Evolutionary conservation across 2,113 vertebrate species (phyloP).

Genomic region (Nothocercus nigrocapillus): DNA sequence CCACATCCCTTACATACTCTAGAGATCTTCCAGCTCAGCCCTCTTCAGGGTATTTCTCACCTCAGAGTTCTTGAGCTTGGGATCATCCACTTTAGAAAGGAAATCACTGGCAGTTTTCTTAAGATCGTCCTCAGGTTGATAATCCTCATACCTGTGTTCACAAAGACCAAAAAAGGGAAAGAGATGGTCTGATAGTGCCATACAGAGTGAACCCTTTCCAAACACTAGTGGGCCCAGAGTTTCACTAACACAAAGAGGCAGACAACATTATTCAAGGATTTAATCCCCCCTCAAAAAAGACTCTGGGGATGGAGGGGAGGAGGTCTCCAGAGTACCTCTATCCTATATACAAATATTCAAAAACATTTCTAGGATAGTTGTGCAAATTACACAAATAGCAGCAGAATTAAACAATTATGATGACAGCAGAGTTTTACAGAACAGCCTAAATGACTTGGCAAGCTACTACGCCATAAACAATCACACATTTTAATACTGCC

Average conservation of each 20-base stretch:
- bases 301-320: not conserved
- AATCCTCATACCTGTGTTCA: slow-evolving; percentile 89
- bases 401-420: not conserved
- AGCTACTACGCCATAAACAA: not conserved
- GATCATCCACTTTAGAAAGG: slow-evolving; percentile 94
- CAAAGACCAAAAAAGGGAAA: not conserved
- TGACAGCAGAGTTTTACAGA: slow-evolving; percentile 5
- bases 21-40: not conserved
- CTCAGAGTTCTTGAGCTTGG: slow-evolving; percentile 94
- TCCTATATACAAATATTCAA: not conserved
- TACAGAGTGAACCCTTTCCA: not conserved
- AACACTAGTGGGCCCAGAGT: not conserved
- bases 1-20: not conserved
- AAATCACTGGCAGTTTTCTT: slow-evolving; percentile 92
- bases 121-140: slow-evolving; percentile 90
- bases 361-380: not conserved
- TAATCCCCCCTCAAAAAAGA: not conserved
- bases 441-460: not conserved
- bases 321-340: not conserved
- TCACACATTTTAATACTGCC: not conserved
- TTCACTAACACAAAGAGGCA: not conserved
- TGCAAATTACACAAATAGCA: not conserved
- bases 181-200: not conserved
- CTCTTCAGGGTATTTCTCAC: slow-evolving; percentile 74
- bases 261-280: not conserved